Conservation (phyloP, 2,888 invertebrate genomes). For the Lycocerus yunnanus region DNA sequence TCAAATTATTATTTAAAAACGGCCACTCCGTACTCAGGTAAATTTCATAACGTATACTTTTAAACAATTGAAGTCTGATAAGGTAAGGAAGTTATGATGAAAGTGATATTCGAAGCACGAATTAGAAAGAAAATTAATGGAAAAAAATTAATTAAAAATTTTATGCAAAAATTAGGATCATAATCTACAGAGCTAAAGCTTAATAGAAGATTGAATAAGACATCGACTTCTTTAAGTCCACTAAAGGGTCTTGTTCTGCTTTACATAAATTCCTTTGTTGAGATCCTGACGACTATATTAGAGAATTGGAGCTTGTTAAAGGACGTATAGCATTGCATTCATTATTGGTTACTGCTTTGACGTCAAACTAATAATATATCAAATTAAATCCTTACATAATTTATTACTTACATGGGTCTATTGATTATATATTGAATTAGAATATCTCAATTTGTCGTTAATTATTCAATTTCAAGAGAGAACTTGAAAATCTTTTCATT, state of each 20-base stretch:
- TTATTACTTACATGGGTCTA: background rate
- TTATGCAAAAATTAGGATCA: background rate
- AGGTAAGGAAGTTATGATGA: background rate
- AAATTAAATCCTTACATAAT: background rate
- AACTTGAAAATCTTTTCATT: background rate
- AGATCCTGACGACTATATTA: constrained; percentile 1
- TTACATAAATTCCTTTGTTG: constrained; percentile 2
- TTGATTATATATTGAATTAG: background rate
- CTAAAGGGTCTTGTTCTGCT: background rate
- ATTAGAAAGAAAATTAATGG: background rate
- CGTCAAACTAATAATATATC: constrained; percentile 2
- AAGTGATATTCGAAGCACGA: background rate
- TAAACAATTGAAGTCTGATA: background rate
- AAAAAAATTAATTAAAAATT: background rate
- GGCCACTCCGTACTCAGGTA: background rate
- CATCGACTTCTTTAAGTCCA: background rate
- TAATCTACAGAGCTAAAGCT: background rate
- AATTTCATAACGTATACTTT: background rate
- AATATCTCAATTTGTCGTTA: background rate
- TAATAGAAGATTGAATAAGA: background rate
- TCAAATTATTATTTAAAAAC: background rate
- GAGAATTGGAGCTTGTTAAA: background rate
- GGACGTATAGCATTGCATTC: background rate
- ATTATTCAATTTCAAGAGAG: background rate
- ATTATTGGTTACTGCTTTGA: constrained; percentile 3